Evolutionary conservation across 2,888 invertebrate genomes (phyloP).

Genomic region (Drosophila pegasa): DNA sequence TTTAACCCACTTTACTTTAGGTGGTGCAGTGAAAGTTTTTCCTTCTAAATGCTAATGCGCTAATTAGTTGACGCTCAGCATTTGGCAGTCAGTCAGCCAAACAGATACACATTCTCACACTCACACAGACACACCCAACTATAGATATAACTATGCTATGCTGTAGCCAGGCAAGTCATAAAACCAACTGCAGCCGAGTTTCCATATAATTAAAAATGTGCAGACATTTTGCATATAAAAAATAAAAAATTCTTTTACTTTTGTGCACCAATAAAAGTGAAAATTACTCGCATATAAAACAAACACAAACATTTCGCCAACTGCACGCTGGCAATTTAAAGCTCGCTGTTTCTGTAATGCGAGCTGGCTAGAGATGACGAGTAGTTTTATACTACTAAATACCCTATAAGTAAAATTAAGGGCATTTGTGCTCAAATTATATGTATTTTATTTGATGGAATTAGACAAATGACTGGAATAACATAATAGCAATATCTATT

Average conservation of each 20-base stretch:
- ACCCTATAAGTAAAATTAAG: background rate
- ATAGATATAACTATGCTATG: background rate
- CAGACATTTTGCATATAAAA: slow-evolving; percentile 60
- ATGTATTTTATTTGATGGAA: background rate
- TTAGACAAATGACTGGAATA: background rate
- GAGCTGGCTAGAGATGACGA: slow-evolving; percentile 1
- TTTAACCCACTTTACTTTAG: slow-evolving; percentile 51
- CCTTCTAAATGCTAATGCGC: slow-evolving; percentile 60
- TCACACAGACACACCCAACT: background rate
- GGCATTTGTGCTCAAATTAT: too few species aligned
- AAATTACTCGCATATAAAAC: slow-evolving; percentile 52
- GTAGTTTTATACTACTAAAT: background rate
- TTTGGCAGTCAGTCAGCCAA: slow-evolving; percentile 31
- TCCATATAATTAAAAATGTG: slow-evolving; percentile 66
- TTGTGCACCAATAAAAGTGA: slow-evolving; percentile 63
- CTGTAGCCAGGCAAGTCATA: slow-evolving; percentile 28
- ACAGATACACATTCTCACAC: background rate
- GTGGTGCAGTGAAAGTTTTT: slow-evolving; percentile 50
- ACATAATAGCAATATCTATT: too few species aligned
- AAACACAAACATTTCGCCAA: slow-evolving; percentile 26
- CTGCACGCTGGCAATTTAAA: slow-evolving; percentile 17
- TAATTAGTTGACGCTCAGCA: slow-evolving; percentile 65
- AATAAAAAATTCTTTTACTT: slow-evolving; percentile 35
- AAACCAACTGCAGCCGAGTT: slow-evolving; percentile 29
- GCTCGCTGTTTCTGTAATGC: slow-evolving; percentile 19